phyloP scores from a whole-genome alignment of 2,797 vertebrate genomes.

The Heliangelus exortis region DNA sequence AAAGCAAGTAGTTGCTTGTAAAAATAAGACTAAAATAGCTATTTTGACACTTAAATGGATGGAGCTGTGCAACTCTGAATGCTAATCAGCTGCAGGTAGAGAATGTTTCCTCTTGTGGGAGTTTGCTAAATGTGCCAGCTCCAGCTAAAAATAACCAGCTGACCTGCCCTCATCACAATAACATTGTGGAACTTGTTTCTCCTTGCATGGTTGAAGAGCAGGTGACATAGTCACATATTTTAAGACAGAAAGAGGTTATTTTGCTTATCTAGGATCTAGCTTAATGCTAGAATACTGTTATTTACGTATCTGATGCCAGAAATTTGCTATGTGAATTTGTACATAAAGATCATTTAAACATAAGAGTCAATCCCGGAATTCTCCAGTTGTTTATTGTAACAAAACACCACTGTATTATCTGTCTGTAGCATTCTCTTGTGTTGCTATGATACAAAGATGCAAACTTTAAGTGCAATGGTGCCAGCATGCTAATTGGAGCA shows the following conservation, averaged over 20 bases:
- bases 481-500: not conserved
- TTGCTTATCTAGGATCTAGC: not conserved
- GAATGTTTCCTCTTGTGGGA: slow-evolving; percentile 42
- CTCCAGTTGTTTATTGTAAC: not conserved
- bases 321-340: not conserved
- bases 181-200: slow-evolving; percentile 23
- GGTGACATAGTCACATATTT: not conserved
- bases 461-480: not conserved
- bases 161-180: slow-evolving; percentile 49
- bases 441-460: slow-evolving; percentile 48
- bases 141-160: slow-evolving; percentile 56
- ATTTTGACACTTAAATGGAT: slow-evolving; percentile 21
- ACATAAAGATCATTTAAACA: not conserved
- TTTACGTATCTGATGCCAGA: not conserved
- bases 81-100: slow-evolving; percentile 60
- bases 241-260: not conserved
- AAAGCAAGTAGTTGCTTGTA: not conserved
- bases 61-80: slow-evolving; percentile 45
- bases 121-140: slow-evolving; percentile 18
- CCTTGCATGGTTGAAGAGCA: slow-evolving; percentile 27
- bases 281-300: not conserved
- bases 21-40: slow-evolving; percentile 48
- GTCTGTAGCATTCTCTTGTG: not conserved
- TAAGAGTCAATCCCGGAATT: not conserved
- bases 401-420: not conserved